These are phyloP conservation scores for Calidris pygmaea DNA, from an alignment of 2,113 vertebrate species.

Conservation along the genomic window DNA sequence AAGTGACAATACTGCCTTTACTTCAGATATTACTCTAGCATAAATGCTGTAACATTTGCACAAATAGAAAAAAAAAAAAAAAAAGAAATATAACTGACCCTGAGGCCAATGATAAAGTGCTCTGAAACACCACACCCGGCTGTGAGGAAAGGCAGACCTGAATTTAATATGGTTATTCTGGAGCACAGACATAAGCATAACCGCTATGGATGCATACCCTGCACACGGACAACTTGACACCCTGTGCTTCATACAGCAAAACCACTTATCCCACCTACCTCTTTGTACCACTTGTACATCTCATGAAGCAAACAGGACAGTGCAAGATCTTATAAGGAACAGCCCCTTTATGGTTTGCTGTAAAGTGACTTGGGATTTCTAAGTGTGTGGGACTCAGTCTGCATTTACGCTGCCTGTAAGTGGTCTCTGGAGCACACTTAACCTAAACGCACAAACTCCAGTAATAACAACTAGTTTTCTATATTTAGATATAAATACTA, in stretches of 20 bases:
- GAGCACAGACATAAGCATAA: neutral
- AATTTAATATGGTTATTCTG: rapidly evolving
- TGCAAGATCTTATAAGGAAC: neutral
- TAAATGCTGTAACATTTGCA: too few species aligned
- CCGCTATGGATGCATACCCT: neutral
- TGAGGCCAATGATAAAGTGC: too few species aligned
- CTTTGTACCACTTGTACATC: too few species aligned
- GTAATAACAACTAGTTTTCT: neutral
- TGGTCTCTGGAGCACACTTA: neutral
- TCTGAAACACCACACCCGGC: neutral
- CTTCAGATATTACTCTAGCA: too few species aligned
- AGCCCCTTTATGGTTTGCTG: neutral
- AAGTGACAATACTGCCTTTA: too few species aligned
- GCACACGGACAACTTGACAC: neutral
- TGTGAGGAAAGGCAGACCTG: neutral
- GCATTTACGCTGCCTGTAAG: neutral
- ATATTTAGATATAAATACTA: neutral
- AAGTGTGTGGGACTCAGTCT: neutral
- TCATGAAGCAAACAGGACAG: neutral
- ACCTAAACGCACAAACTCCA: neutral
- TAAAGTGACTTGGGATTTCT: neutral
- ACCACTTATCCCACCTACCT: neutral
- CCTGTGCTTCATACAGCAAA: neutral
- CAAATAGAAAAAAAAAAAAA: too few species aligned
- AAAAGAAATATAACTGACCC: too few species aligned